Evolutionary conservation across 1,140 invertebrate genomes (phyloP).

Genomic region (Acromyrmex heyeri): DNA sequence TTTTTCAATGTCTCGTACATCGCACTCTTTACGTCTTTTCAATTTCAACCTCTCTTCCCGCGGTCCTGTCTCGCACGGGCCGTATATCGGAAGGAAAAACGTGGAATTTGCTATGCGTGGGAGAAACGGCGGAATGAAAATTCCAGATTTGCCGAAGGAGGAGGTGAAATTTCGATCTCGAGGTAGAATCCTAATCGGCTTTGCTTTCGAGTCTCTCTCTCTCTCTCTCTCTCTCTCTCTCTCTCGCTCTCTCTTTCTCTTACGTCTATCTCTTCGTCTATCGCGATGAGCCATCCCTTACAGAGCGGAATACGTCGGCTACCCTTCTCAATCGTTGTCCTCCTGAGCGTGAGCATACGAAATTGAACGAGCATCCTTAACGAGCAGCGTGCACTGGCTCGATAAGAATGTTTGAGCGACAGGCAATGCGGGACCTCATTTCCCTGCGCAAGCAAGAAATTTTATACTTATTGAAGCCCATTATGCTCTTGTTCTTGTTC

Average conservation of each 20-base stretch:
- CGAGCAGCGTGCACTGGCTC: conserved; percentile 71
- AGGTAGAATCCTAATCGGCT: conserved; percentile 72
- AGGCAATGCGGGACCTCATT: conserved; percentile 59
- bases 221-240: conserved; percentile 11
- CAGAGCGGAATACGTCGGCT: conserved; percentile 9
- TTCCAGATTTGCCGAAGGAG: conserved; percentile 51
- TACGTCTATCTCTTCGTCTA: background rate
- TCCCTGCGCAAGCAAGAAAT: conserved; percentile 65
- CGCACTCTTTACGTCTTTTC: background rate
- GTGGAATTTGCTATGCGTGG: conserved; percentile 46
- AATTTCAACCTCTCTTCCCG: background rate
- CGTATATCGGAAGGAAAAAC: background rate
- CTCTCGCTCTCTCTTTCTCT: conserved; percentile 23
- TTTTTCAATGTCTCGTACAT: conserved; percentile 67
- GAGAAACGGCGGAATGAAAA: conserved; percentile 32
- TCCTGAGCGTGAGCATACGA: conserved; percentile 67
- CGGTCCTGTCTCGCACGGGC: background rate
- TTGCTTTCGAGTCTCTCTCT: conserved; percentile 60
- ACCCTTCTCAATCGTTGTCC: conserved; percentile 50
- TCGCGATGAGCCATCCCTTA: background rate
- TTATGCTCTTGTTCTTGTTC: conserved; percentile 40
- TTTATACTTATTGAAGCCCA: conserved; percentile 60
- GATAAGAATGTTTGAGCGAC: conserved; percentile 72
- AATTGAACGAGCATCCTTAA: conserved; percentile 74
- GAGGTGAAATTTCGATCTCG: conserved; percentile 69